Evolutionary conservation across 2,797 vertebrate species (phyloP).

Genomic region (Triplophysa bombifrons): DNA sequence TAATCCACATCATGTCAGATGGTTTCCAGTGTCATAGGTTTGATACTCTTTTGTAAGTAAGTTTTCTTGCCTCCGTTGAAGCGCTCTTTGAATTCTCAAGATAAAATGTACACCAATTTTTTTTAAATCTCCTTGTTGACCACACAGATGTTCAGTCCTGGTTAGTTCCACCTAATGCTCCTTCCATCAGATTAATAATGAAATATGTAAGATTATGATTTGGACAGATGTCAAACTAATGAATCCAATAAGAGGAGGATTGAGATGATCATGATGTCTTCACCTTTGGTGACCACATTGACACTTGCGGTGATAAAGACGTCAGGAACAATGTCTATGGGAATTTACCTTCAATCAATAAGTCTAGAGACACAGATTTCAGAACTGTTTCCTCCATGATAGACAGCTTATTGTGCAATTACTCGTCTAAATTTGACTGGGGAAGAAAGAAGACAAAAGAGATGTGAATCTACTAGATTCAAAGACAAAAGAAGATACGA

Average conservation of each 20-base stretch:
- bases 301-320: conserved; percentile 50
- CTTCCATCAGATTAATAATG: conserved; percentile 25
- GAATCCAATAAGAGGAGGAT: conserved; percentile 44
- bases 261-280: conserved; percentile 43
- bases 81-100: no score
- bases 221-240: conserved; percentile 53
- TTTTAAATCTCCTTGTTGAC: neutral
- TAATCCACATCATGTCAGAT: conserved; percentile 17
- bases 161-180: conserved; percentile 10
- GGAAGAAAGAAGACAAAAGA: conserved; percentile 32
- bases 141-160: neutral
- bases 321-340: conserved; percentile 30
- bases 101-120: neutral
- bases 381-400: conserved; percentile 37
- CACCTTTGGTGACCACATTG: conserved; percentile 46
- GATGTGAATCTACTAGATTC: neutral
- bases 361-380: conserved; percentile 35
- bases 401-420: conserved; percentile 36
- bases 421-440: conserved; percentile 41
- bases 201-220: conserved; percentile 47
- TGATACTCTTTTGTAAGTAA: no score
- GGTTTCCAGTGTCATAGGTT: no score
- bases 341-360: conserved; percentile 39
- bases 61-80: no score
- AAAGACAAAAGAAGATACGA: conserved; percentile 9